Evolutionary conservation across 2,797 vertebrate species (phyloP).

Genomic region (Gastrophryne carolinensis): DNA sequence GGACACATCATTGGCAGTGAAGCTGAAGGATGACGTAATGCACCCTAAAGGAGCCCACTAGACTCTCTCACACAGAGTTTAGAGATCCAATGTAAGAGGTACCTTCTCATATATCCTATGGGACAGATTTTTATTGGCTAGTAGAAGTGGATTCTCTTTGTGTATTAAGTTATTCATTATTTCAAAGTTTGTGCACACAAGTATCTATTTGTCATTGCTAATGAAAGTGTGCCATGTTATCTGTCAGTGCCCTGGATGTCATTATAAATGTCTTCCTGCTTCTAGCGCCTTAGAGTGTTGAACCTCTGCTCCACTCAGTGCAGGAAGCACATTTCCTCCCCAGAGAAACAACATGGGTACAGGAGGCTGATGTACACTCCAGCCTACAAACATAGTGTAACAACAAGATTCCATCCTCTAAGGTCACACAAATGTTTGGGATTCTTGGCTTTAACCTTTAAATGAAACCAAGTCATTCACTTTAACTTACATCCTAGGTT

Average conservation of each 20-base stretch:
- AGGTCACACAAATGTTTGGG: neutral
- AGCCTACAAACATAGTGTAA: neutral
- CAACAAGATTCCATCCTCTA: neutral
- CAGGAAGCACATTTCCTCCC: constrained; percentile 40
- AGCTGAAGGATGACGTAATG: no score
- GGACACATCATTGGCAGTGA: no score
- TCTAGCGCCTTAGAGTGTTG: constrained; percentile 7
- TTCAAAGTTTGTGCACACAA: no score
- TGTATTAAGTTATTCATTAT: no score
- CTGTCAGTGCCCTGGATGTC: constrained; percentile 24
- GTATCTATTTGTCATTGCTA: constrained; percentile 12
- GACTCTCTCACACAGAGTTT: no score
- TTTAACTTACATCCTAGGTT: constrained; percentile 28
- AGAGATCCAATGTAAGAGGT: no score
- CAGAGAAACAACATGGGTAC: neutral
- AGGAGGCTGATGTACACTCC: neutral
- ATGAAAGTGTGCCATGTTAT: neutral
- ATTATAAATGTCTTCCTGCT: constrained; percentile 24
- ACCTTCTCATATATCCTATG: no score
- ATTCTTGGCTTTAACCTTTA: neutral
- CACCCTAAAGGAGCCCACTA: no score
- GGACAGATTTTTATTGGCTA: no score
- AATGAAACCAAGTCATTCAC: no score
- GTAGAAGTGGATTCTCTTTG: no score
- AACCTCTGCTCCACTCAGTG: neutral